phyloP scores from a whole-genome alignment of 1,140 invertebrate species.

The Drosophila malerkotliana region DNA sequence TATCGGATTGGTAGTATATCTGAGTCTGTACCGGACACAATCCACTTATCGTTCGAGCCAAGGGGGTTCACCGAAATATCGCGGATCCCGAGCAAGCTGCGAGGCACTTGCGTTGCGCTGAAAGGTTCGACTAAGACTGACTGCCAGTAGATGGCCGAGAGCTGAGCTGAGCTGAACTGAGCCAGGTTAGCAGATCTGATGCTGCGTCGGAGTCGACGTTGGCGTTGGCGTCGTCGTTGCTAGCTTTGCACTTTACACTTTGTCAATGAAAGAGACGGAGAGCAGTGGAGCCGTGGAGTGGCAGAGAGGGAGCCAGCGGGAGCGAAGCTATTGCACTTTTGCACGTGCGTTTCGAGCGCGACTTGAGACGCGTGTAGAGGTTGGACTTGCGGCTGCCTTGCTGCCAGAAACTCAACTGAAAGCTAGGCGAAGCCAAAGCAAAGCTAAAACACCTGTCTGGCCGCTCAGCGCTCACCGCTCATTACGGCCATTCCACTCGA shows the following conservation, averaged over 20 bases:
- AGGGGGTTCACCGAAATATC: slow-evolving; percentile 21
- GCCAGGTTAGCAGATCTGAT: slow-evolving; percentile 18
- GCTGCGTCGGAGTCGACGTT: slow-evolving; percentile 30
- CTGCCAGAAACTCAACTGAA: slow-evolving; percentile 60
- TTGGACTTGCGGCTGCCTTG: slow-evolving; percentile 48
- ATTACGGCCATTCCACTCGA: slow-evolving; percentile 27
- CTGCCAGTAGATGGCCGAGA: slow-evolving; percentile 55
- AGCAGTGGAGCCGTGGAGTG: not conserved
- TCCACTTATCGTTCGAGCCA: slow-evolving; percentile 9
- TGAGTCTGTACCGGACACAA: slow-evolving; percentile 2
- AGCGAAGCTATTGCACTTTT: slow-evolving; percentile 57
- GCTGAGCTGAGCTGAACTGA: slow-evolving; percentile 42
- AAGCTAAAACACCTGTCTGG: slow-evolving; percentile 28
- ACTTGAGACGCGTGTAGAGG: slow-evolving; percentile 28
- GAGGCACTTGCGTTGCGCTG: slow-evolving; percentile 68
- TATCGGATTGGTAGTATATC: not conserved
- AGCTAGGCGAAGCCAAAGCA: slow-evolving; percentile 46
- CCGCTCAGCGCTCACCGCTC: slow-evolving; percentile 28
- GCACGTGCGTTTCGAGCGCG: slow-evolving; percentile 56
- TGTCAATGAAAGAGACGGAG: slow-evolving; percentile 44
- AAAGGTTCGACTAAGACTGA: slow-evolving; percentile 75
- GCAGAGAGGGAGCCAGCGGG: slow-evolving; percentile 7
- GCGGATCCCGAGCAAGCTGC: slow-evolving; percentile 39
- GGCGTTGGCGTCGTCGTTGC: slow-evolving; percentile 33
- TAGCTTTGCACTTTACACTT: slow-evolving; percentile 79